Conservation (phyloP, 2,888 invertebrate species). For the Griposia aprilina region DNA sequence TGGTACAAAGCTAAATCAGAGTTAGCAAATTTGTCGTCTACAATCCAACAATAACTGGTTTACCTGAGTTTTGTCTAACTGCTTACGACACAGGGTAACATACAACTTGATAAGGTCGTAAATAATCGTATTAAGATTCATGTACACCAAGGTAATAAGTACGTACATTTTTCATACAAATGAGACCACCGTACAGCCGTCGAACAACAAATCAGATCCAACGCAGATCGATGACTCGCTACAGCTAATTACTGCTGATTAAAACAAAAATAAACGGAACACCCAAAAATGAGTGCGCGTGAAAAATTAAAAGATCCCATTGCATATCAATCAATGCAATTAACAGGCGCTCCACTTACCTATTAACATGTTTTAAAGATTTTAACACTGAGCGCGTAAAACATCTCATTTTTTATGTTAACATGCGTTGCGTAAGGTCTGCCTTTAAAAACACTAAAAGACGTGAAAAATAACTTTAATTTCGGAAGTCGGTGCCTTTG, state of each 20-base stretch:
- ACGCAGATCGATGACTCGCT: conserved; percentile 44
- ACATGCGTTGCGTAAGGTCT: conserved; percentile 78
- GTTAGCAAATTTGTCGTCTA: conserved; percentile 41
- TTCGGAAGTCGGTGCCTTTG: too few relatives aligned
- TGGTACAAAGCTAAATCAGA: conserved; percentile 15
- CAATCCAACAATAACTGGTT: conserved; percentile 44
- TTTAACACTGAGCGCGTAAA: conserved; percentile 78
- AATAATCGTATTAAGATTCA: not conserved
- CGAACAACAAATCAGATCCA: conserved; percentile 20
- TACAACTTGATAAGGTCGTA: not conserved
- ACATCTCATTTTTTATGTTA: conserved; percentile 79
- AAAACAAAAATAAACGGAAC: conserved; percentile 31
- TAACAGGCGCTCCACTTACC: conserved; percentile 82
- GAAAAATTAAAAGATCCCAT: conserved; percentile 71
- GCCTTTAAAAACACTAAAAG: too few relatives aligned
- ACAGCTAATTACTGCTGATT: conserved; percentile 55
- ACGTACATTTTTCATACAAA: conserved; percentile 20
- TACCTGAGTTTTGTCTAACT: conserved; percentile 25
- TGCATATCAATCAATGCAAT: conserved; percentile 85
- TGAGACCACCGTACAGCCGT: conserved; percentile 15
- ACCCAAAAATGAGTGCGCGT: conserved; percentile 43
- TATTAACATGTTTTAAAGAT: conserved; percentile 79
- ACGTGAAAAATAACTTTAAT: too few relatives aligned
- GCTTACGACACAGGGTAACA: conserved; percentile 14
- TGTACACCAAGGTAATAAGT: not conserved